phyloP scores from a whole-genome alignment of 2,888 invertebrate genomes.

The Calameuta filiformis region DNA sequence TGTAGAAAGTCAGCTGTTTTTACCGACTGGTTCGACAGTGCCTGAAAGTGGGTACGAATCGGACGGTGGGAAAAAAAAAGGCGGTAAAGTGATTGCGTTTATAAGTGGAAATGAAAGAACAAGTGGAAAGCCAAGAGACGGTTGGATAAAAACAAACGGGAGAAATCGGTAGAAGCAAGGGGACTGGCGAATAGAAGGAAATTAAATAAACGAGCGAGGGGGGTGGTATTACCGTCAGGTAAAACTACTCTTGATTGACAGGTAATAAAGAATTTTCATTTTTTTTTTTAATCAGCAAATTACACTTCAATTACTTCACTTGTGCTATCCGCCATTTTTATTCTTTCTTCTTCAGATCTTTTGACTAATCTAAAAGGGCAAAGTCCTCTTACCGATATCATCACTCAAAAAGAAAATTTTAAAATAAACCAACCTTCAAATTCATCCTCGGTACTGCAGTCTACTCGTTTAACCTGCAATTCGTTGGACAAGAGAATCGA shows the following conservation, averaged over 20 bases:
- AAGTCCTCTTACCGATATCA: neutral
- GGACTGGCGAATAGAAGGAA: neutral
- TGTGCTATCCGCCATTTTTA: neutral
- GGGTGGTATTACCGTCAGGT: neutral
- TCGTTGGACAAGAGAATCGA: neutral
- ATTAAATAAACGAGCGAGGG: neutral
- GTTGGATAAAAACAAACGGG: neutral
- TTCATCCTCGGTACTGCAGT: neutral
- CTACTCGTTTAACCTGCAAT: neutral
- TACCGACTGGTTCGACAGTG: neutral
- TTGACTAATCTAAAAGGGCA: neutral
- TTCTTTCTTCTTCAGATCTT: neutral
- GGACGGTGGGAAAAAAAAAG: neutral
- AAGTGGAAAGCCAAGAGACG: neutral
- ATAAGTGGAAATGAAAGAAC: neutral
- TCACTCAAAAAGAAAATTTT: neutral
- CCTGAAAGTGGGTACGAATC: neutral
- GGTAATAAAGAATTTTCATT: neutral
- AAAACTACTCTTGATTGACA: neutral
- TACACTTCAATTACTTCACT: neutral
- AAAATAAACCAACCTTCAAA: neutral
- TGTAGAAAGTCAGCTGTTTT: neutral
- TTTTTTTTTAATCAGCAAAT: neutral
- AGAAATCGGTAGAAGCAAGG: neutral
- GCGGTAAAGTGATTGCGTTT: neutral